Conservation (phyloP, 2,888 invertebrate genomes). For the Xestia sexstrigata region DNA sequence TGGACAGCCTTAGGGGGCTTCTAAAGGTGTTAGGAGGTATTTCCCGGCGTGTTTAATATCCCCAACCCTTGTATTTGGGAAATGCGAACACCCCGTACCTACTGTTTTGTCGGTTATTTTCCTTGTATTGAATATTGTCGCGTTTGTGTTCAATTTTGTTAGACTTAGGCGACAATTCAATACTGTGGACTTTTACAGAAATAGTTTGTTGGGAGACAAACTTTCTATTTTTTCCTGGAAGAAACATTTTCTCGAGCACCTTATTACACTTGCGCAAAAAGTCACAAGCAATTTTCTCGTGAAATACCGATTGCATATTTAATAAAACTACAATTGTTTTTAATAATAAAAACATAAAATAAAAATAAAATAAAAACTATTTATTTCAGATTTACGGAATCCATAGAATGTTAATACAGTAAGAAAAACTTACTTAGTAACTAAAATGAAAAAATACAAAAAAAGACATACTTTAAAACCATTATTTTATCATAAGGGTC, state of each 20-base stretch:
- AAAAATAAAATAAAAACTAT: no score
- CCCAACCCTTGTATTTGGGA: slow-evolving; percentile 33
- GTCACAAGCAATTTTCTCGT: not conserved
- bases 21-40: slow-evolving; percentile 53
- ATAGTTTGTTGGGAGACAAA: not conserved
- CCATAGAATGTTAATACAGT: no score
- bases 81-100: slow-evolving; percentile 25
- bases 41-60: slow-evolving; percentile 52
- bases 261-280: not conserved
- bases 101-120: slow-evolving; percentile 22
- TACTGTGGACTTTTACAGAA: not conserved
- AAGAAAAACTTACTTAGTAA: no score
- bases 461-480: no score
- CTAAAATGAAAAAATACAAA: no score
- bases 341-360: no score
- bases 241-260: not conserved
- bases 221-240: not conserved
- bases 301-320: not conserved
- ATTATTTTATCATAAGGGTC: no score
- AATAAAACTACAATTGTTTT: not conserved
- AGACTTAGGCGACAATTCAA: not conserved
- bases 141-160: slow-evolving; percentile 9
- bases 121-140: slow-evolving; percentile 21
- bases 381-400: no score
- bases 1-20: slow-evolving; percentile 40